Conservation (phyloP, 1,140 invertebrate genomes). For the Coenobita brevimanus region DNA sequence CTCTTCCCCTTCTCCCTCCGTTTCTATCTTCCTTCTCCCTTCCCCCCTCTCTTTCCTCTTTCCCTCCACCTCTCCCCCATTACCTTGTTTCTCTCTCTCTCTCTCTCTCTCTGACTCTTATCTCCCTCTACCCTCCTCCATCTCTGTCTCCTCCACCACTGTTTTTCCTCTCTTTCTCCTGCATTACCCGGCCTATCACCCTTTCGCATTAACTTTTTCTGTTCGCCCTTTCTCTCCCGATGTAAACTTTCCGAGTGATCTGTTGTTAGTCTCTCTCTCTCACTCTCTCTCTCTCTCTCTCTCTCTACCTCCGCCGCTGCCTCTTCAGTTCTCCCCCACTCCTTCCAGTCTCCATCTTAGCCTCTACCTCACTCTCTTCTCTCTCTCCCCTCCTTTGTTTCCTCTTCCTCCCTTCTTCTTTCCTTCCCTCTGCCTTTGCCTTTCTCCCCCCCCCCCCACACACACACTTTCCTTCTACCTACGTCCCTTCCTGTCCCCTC, state of each 20-base stretch:
- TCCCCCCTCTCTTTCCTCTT: neutral
- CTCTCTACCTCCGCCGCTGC: neutral
- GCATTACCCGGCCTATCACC: neutral
- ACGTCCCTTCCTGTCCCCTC: too few relatives aligned
- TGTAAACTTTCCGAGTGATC: too few relatives aligned
- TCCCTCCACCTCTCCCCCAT: neutral
- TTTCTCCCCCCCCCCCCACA: too few relatives aligned
- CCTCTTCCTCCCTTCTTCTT: too few relatives aligned
- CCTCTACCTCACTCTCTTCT: neutral
- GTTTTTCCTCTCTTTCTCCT: conserved; percentile 23
- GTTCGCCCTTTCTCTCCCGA: too few relatives aligned
- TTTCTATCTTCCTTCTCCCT: neutral
- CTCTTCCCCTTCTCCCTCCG: neutral
- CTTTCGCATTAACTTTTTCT: neutral
- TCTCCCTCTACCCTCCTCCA: neutral
- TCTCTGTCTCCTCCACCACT: neutral
- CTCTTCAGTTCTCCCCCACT: neutral
- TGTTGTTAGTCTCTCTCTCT: conserved; percentile 20
- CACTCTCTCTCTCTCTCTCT: conserved; percentile 11
- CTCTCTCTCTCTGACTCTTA: too few relatives aligned
- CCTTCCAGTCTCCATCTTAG: neutral
- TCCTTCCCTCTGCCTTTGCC: too few relatives aligned
- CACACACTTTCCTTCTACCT: too few relatives aligned
- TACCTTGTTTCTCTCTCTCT: neutral
- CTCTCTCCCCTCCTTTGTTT: too few relatives aligned